A percentile compares a stretch with the other conserved stretches of the same genome.
phyloP scores from a whole-genome alignment of 2,888 invertebrate genomes.

The Nomada lathburiana region DNA sequence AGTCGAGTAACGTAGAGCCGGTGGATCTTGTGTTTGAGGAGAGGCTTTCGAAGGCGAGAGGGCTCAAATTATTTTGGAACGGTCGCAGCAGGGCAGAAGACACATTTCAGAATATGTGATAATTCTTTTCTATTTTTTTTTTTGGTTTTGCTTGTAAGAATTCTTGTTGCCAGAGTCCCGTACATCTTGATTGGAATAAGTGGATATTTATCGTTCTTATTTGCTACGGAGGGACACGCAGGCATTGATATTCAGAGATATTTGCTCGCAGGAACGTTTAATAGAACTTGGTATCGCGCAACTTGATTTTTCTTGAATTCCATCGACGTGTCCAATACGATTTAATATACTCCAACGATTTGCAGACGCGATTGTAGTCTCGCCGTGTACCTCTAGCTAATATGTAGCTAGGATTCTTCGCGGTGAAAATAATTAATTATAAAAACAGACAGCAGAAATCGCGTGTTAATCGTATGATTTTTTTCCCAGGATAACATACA shows the following conservation, averaged over 20 bases:
- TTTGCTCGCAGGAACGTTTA: conserved; percentile 20
- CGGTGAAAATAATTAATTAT: no score
- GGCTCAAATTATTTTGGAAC: no score
- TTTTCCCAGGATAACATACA: no score
- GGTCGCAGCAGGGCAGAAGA: no score
- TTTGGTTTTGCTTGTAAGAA: neutral
- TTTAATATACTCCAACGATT: neutral
- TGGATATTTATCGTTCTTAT: conserved; percentile 6
- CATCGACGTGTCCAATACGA: neutral
- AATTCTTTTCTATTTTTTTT: no score
- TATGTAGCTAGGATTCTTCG: no score
- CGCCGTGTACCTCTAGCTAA: no score
- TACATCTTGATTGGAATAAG: conserved; percentile 48
- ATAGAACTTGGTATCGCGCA: conserved; percentile 28
- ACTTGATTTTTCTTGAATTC: conserved; percentile 35
- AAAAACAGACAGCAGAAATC: no score
- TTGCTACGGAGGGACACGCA: conserved; percentile 30
- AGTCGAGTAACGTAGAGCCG: neutral
- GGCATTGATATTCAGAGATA: conserved; percentile 43
- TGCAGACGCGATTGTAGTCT: no score
- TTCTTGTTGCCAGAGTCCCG: neutral
- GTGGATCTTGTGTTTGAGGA: neutral
- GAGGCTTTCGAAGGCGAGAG: no score
- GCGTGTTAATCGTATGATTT: no score
- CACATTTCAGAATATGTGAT: no score